Percentiles rank a stretch among this genome's conserved stretches.
phyloP scores from a whole-genome alignment of 2,113 vertebrate species.

The Indicator indicator region DNA sequence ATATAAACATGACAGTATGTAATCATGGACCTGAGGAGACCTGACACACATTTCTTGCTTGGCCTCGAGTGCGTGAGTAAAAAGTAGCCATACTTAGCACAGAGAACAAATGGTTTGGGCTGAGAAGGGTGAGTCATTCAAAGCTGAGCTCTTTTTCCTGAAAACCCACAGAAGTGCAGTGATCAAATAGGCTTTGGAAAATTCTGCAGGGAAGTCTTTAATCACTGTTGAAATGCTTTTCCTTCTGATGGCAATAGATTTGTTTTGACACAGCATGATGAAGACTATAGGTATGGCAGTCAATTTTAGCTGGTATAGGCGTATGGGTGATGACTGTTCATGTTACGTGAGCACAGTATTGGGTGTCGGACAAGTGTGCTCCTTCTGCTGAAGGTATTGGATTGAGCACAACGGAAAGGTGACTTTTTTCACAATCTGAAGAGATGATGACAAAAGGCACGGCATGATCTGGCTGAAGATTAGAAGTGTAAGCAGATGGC shows the following conservation, averaged over 20 bases:
- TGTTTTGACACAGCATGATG: constrained; percentile 7
- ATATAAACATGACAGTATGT: not conserved
- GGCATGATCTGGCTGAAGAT: not conserved
- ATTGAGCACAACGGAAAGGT: not conserved
- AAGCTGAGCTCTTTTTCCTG: not conserved
- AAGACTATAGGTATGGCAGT: not conserved
- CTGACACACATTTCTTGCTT: not conserved
- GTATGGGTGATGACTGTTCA: not conserved
- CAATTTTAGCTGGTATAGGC: not conserved
- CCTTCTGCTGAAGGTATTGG: constrained; percentile 31
- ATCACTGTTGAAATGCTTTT: not conserved
- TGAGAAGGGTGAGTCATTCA: constrained; percentile 20
- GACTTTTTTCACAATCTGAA: not conserved
- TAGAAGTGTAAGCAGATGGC: not conserved
- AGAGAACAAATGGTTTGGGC: constrained; percentile 13
- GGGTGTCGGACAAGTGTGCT: not conserved
- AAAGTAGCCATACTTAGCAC: not conserved
- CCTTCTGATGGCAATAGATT: not conserved
- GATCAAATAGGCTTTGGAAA: constrained; percentile 34
- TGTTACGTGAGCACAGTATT: not conserved
- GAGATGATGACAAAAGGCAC: not conserved
- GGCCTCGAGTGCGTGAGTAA: not conserved
- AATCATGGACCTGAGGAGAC: constrained; percentile 26
- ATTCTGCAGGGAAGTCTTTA: constrained; percentile 12
- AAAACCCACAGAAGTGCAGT: not conserved